Conservation (phyloP, 2,888 invertebrate species). For the Colletes collaris region DNA sequence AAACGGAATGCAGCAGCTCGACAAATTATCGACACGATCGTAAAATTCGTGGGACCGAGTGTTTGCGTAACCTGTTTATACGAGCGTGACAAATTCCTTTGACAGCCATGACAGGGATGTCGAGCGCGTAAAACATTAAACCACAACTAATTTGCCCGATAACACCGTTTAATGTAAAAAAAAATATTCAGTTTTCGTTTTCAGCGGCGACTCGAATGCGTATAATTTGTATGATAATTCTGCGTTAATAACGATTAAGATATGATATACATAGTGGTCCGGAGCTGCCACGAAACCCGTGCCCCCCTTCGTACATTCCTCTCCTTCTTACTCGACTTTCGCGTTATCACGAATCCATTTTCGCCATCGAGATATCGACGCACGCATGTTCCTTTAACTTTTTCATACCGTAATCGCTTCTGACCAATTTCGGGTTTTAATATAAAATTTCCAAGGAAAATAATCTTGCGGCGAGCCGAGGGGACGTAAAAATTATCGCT, state of each 20-base stretch:
- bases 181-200: constrained; percentile 50
- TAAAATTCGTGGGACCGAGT: constrained; percentile 26
- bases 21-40: neutral
- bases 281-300: constrained; percentile 17
- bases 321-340: neutral
- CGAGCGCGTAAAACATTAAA: constrained; percentile 30
- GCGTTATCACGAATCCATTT: constrained; percentile 10
- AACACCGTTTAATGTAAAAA: constrained; percentile 16
- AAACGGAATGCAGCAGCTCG: constrained; percentile 1
- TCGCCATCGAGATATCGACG: neutral
- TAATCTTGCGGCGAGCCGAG: too few species aligned
- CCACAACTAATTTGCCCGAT: constrained; percentile 50
- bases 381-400: neutral
- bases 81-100: constrained; percentile 38
- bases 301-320: constrained; percentile 13
- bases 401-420: neutral
- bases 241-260: constrained; percentile 49
- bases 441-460: neutral
- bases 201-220: constrained; percentile 35
- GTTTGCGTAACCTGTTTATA: constrained; percentile 27
- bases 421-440: neutral
- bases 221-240: constrained; percentile 49
- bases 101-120: constrained; percentile 33
- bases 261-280: constrained; percentile 37
- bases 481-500: too few species aligned